Base-by-base conservation (phyloP, 2,888 invertebrate genomes). In the Limnephilus marmoratus region DNA sequence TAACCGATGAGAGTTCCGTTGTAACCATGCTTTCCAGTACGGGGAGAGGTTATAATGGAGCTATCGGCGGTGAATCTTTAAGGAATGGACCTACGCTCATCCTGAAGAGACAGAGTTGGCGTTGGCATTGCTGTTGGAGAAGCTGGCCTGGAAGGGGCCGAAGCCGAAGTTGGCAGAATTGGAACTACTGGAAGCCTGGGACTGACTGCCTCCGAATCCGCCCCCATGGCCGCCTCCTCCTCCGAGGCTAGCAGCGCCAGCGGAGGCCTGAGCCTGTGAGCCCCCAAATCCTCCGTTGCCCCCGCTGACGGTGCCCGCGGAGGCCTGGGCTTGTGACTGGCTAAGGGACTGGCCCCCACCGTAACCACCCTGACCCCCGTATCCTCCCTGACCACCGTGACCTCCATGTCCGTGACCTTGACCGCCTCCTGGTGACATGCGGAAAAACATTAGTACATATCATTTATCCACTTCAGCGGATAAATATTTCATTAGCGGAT, bases 91-190 rank as follows among this genome's bases (percentile, higher is more conserved):
- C 91, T 90, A 92, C 91, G 93, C 91, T 93, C 82, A 90, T 85
- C 93, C 82, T 68, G 68, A 68, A 49, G 92, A 91, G 68, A 29
- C 18, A 15, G 93, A 90, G 53, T 93, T 92, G 11, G 93, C 92
- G 68, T 89, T 86, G 41, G 93, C 91, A 45, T 93, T 89, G 91
- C 93, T 92, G 80, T 94, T 93, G 91, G 94, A 95, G 90, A 95
- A 94, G 49, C 94, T 94, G 15, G 94, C 94, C 68, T 94, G 94
- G 92, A 94, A 94, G 34, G 95, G 95, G 2, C 95, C 95, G 49
- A 95, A 93, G 87, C 94, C 95, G 89, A 95, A 94, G 90, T 93
- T 94, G 9, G 94, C 94, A 85, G 94, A 94, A 49, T 95, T 94
- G 9, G 94, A 94, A 90, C 94, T 94, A 29, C 94, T 94, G 18